phyloP scores from a whole-genome alignment of 1,140 invertebrate species.

The Drosophila pectinifera region DNA sequence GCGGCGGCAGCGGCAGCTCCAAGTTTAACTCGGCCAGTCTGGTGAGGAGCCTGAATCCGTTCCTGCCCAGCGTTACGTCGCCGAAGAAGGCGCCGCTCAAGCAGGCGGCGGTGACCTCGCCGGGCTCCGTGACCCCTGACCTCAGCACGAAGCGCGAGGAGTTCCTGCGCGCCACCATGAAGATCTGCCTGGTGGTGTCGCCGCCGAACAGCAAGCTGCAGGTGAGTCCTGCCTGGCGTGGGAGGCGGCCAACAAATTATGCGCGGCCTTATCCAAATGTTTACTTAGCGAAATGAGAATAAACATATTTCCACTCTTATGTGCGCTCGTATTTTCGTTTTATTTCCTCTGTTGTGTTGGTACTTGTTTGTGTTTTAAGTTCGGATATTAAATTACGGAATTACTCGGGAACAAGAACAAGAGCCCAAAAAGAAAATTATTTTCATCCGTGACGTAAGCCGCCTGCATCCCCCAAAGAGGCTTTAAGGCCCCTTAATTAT shows the following conservation, averaged over 20 bases:
- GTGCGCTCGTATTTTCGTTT: conserved; percentile 46
- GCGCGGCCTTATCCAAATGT: conserved; percentile 50
- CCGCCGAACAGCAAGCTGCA: conserved; percentile 83
- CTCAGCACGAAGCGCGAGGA: conserved; percentile 85
- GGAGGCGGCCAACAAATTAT: conserved; percentile 42
- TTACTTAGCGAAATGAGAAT: conserved; percentile 58
- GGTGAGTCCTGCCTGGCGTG: conserved; percentile 60
- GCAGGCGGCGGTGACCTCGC: conserved; percentile 57
- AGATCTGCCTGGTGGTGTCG: conserved; percentile 84
- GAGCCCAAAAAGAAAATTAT: background rate
- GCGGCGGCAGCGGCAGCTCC: conserved; percentile 5
- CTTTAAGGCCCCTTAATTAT: conserved; percentile 18
- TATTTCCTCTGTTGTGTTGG: conserved; percentile 24
- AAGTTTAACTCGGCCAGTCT: conserved; percentile 53
- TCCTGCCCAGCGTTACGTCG: conserved; percentile 52
- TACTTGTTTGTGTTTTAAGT: conserved; percentile 39
- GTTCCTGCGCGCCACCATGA: conserved; percentile 85
- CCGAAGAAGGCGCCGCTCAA: conserved; percentile 61
- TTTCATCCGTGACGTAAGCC: conserved; percentile 22
- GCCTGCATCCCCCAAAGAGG: conserved; percentile 1
- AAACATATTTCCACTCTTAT: conserved; percentile 55
- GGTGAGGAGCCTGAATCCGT: conserved; percentile 63
- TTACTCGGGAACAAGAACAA: conserved; percentile 21
- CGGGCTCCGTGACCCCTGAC: conserved; percentile 64
- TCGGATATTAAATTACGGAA: conserved; percentile 44